phyloP scores from a whole-genome alignment of 2,797 vertebrate genomes.

The Gymnoscopelus microlampas region DNA sequence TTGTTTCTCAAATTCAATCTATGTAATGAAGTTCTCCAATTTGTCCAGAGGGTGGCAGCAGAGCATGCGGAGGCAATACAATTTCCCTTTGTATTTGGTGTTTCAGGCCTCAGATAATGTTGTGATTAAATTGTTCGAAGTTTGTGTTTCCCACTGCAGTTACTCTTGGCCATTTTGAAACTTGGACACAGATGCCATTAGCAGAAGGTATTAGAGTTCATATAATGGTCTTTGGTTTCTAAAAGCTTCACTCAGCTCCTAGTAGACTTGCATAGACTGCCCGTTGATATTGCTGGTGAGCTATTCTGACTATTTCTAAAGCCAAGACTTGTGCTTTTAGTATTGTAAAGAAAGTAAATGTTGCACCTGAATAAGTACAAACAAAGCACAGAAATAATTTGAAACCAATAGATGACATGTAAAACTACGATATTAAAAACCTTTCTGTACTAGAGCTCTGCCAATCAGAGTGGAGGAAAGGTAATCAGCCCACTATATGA shows the following conservation, averaged over 20 bases:
- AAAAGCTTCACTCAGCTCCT: constrained; percentile 56
- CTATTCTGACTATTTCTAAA: constrained; percentile 54
- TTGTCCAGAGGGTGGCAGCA: constrained; percentile 65
- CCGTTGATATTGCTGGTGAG: constrained; percentile 39
- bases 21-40: constrained; percentile 2
- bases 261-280: constrained; percentile 71
- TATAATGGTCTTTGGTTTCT: constrained; percentile 55
- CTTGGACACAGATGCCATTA: constrained; percentile 26
- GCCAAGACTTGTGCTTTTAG: constrained; percentile 65
- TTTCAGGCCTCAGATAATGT: constrained; percentile 2
- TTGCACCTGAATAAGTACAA: constrained; percentile 79
- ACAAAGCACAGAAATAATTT: too few relatives aligned
- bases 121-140: neutral
- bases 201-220: constrained; percentile 26
- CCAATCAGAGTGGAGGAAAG: too few relatives aligned
- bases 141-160: constrained; percentile 6
- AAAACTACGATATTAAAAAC: too few relatives aligned
- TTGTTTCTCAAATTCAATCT: neutral
- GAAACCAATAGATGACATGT: too few relatives aligned
- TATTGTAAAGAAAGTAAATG: constrained; percentile 82
- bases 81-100: neutral
- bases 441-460: too few relatives aligned
- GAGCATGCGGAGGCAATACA: neutral
- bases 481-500: too few relatives aligned
- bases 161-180: constrained; percentile 6